Evolutionary conservation across 2,113 vertebrate species (phyloP), one percentile per base, ranked within the genome.

Genomic region (Bostrychus sinensis): DNA sequence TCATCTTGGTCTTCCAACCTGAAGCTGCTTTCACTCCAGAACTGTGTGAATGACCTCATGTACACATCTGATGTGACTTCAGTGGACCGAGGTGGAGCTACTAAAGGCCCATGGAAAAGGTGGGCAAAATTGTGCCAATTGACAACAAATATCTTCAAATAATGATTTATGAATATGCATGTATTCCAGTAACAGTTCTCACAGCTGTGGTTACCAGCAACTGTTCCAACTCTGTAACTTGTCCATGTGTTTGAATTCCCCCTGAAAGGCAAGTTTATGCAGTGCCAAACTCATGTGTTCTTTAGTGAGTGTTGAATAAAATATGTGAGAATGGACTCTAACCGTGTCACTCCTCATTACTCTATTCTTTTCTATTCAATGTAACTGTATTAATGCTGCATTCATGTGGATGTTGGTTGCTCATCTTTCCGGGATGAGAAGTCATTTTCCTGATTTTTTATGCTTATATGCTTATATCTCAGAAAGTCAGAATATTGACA

Each of bases 271-370:
- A 48, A 48, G 45, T 7, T 32, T 32, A 32, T 3, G 48, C 48
- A n/a, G 48, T 51, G 48, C 48, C 48, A 32, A 32, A 32, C 8
- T 32, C 3, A 5, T 32, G 23, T 30, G 25, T 51, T n/a, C 26
- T 7, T 7, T 14, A 16, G 28, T 28, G 48, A 51, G 48, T 51
- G 48, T 28, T 32, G 25, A 51, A 51, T 51, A 51, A 51, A 51
- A 32, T 32, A 32, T 28, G 25, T 51, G 25, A 51, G 48, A 51
- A 51, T 51, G 45, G 45, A 48, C 22, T 7, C 9, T 8, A 6
- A 10, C 7, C 3, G 3, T 34, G 7, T 34, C 32, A 6, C 11
- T 34, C 32, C 6, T 10, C 6, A 3, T 6, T 8, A 34, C 6
- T 34, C 6, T 10, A 34, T 3, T n/a, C 32, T 34, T 2, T 34